A percentile compares a stretch with the other conserved stretches of the same genome.
These are phyloP conservation scores for Gyps fulvus DNA, from an alignment of 2,113 vertebrate genomes.

Conservation along the genomic window DNA sequence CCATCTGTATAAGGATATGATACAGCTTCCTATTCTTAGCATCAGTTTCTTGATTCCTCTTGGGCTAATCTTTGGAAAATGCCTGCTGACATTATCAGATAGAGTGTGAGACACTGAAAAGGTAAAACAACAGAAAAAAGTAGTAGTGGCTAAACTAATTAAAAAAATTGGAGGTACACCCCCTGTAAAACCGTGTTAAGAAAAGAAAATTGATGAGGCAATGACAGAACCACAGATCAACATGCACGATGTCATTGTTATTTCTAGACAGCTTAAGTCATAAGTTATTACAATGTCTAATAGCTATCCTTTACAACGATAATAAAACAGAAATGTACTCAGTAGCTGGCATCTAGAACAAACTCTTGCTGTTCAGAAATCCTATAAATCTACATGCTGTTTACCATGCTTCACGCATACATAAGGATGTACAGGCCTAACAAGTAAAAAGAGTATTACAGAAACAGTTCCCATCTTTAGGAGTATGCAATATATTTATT, in stretches of 20 bases:
- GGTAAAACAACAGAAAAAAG: neutral
- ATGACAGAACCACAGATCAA: neutral
- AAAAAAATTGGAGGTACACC: neutral
- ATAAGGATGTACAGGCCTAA: neutral
- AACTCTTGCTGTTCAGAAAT: neutral
- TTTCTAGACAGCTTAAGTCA: neutral
- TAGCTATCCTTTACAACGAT: neutral
- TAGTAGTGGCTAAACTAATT: neutral
- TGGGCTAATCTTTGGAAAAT: neutral
- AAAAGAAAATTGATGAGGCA: neutral
- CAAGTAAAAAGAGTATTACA: neutral
- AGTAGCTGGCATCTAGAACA: neutral
- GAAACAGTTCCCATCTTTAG: neutral
- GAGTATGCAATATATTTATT: neutral
- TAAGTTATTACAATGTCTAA: neutral
- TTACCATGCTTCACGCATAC: neutral
- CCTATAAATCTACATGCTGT: neutral
- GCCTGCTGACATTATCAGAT: neutral
- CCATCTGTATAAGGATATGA: neutral
- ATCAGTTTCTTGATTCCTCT: neutral
- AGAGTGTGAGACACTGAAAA: neutral
- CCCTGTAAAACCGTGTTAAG: neutral
- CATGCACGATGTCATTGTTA: neutral
- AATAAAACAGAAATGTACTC: conserved; percentile 1
- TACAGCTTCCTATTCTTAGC: neutral